Base-by-base conservation (phyloP, 1,140 invertebrate genomes). In the Augochlora pura region DNA sequence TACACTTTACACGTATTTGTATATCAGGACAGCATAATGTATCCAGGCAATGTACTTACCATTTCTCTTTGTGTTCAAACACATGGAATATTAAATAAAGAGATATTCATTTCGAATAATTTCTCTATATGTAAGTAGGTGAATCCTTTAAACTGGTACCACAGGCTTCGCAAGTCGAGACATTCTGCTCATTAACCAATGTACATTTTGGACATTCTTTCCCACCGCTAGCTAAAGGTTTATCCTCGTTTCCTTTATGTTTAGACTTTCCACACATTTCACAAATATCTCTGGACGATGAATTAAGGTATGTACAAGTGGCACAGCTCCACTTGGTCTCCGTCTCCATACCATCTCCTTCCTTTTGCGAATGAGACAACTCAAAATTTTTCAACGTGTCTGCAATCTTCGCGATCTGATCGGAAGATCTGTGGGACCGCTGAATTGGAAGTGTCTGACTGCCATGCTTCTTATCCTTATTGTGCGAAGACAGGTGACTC, bases 191-290 rank as follows among this genome's bases (percentile, higher is more conserved):
- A 90, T 97, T 97, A n/a, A 97, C 96, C 18, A 96, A 91, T n/a
- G 96, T 97, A 90, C 96, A 97, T 46, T 95, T 93, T 2, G 95
- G 95, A 88, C 96, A 97, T 88, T 97, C 95, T 49, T 95, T 94
- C 0, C 96, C 96, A 0, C 96, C 96, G 46, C 96, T 96, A 6
- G 95, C 95, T 38, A 97, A 92, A 2, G 96, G 95, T 77, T 94
- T 93, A 21, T 94, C 93, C 86, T 96, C 95, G 8, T 95, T 94
- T 0, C 95, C 95, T 27, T 90, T 90, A 25, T 89, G 88, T 70
- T 94, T 94, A 88, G 94, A 95, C 83, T 96, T 97, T 7, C 95
- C 94, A 86, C 96, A 97, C 94, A 97, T 97, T 78, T 96, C 96
- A 89, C 96, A 97, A 42, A 96, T 96, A 8, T 94, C 93, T 59